These are phyloP conservation scores for Sorex maritimensis DNA, from an alignment of 2,797 vertebrate species.

Conservation along the genomic window DNA sequence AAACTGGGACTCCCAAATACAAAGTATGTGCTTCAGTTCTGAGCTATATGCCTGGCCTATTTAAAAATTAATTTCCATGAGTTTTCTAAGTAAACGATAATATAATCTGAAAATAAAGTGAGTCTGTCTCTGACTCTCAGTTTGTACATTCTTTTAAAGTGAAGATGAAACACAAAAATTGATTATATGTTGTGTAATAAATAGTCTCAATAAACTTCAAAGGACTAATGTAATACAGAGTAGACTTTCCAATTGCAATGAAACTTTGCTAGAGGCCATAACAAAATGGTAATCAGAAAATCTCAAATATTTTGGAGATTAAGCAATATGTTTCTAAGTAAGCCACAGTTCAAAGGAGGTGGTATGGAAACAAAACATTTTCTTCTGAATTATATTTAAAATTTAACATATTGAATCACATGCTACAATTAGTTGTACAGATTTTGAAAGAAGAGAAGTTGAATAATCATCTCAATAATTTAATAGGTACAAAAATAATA, in stretches of 20 bases:
- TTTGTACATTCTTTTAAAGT: slow-evolving; percentile 25
- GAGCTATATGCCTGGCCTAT: neutral
- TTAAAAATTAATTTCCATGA: slow-evolving; percentile 10
- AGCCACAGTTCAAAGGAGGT: neutral
- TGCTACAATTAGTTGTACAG: neutral
- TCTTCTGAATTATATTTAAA: slow-evolving; percentile 54
- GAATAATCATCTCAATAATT: neutral
- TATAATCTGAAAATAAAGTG: neutral
- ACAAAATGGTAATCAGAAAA: slow-evolving; percentile 45
- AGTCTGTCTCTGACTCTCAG: slow-evolving; percentile 3
- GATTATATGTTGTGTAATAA: slow-evolving; percentile 22
- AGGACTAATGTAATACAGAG: neutral
- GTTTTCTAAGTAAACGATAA: slow-evolving; percentile 50
- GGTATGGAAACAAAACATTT: slow-evolving; percentile 12
- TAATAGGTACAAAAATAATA: neutral
- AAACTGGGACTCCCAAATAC: too few relatives aligned
- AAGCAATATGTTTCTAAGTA: slow-evolving; percentile 23
- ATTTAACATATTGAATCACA: neutral
- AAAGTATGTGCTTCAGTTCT: too few relatives aligned
- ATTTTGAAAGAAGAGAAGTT: slow-evolving; percentile 49
- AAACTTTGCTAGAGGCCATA: slow-evolving; percentile 34
- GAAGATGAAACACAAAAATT: slow-evolving; percentile 10
- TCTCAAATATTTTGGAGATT: slow-evolving; percentile 17
- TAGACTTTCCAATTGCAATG: neutral
- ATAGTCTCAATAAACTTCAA: slow-evolving; percentile 47